These are phyloP conservation scores for Drosophila suboccidentalis DNA, from an alignment of 2,888 invertebrate species.

Conservation along the genomic window DNA sequence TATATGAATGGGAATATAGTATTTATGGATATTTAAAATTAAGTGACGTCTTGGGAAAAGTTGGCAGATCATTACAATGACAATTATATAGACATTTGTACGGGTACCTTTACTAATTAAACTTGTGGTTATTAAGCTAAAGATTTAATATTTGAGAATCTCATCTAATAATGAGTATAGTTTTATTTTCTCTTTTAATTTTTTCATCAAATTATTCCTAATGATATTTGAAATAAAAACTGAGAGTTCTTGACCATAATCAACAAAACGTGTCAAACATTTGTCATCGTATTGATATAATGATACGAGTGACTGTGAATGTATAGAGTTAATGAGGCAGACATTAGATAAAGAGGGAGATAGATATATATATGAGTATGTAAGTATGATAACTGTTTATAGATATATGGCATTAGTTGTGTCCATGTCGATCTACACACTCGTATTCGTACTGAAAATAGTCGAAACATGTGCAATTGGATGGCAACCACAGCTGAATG, in stretches of 20 bases:
- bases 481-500: conserved; percentile 37
- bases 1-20: neutral
- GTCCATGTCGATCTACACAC: conserved; percentile 35
- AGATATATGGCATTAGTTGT: conserved; percentile 22
- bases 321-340: conserved; percentile 30
- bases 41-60: neutral
- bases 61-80: neutral
- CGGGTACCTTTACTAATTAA: neutral
- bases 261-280: conserved; percentile 24
- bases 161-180: neutral
- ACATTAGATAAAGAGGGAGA: conserved; percentile 21
- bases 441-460: neutral
- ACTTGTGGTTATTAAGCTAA: neutral
- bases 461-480: conserved; percentile 61
- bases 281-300: conserved; percentile 18
- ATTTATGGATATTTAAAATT: neutral
- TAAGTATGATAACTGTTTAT: conserved; percentile 39
- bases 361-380: conserved; percentile 2
- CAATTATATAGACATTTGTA: neutral
- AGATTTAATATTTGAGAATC: neutral
- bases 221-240: neutral
- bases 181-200: neutral
- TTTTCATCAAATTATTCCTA: neutral
- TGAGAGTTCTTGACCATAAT: conserved; percentile 13
- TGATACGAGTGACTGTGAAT: conserved; percentile 4